These are phyloP conservation scores for Congeria kusceri DNA, from an alignment of 2,888 invertebrate species.

Conservation along the genomic window DNA sequence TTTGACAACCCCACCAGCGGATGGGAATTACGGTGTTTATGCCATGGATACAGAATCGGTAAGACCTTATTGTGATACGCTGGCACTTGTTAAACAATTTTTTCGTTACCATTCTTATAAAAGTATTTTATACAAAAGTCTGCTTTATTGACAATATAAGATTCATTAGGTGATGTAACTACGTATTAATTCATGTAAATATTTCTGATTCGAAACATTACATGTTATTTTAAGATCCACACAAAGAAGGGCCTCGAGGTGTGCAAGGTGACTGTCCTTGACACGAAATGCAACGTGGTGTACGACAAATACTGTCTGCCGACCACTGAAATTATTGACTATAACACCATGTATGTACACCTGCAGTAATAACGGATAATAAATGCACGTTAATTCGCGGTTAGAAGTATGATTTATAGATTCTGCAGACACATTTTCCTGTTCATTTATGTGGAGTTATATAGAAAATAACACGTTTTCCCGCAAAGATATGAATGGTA, in stretches of 20 bases:
- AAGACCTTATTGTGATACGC: neutral
- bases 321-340: conserved; percentile 34
- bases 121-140: too few relatives aligned
- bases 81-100: too few relatives aligned
- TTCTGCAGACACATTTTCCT: too few relatives aligned
- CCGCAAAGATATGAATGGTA: too few relatives aligned
- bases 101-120: too few relatives aligned
- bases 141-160: too few relatives aligned
- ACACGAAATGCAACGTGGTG: conserved; percentile 15
- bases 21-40: conserved; percentile 7
- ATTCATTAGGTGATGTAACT: too few relatives aligned
- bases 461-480: too few relatives aligned
- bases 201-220: neutral
- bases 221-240: conserved; percentile 15
- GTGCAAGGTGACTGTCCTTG: conserved; percentile 17
- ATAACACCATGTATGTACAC: conserved; percentile 45
- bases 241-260: conserved; percentile 33
- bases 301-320: conserved; percentile 32
- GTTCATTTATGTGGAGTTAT: too few relatives aligned
- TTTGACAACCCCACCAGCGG: neutral
- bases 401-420: too few relatives aligned
- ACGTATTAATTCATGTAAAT: neutral
- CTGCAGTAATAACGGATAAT: neutral
- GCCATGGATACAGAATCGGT: conserved; percentile 42
- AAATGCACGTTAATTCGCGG: too few relatives aligned